Conservation (phyloP, 2,888 invertebrate species). For the Xylota segnis region DNA sequence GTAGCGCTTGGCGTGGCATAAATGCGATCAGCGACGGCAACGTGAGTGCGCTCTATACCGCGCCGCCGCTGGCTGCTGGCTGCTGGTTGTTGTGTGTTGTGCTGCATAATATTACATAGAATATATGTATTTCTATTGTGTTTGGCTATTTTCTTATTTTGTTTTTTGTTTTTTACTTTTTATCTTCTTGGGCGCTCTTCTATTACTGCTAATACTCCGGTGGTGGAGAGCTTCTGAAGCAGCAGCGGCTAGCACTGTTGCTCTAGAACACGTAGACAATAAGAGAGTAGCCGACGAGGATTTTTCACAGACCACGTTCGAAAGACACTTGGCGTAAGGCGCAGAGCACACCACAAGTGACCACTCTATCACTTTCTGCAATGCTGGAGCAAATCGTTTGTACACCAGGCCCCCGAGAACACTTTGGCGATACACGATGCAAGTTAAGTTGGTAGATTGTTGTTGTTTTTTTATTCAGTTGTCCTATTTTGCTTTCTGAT, state of each 20-base stretch:
- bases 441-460: background rate
- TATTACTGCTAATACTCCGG: conserved; percentile 1
- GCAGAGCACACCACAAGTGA: conserved; percentile 60
- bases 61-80: background rate
- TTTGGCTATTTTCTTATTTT: conserved; percentile 23
- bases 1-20: background rate
- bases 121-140: conserved; percentile 73
- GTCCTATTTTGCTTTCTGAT: background rate
- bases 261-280: conserved; percentile 48
- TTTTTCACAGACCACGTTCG: conserved; percentile 10
- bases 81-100: background rate
- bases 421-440: conserved; percentile 20
- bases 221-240: conserved; percentile 23
- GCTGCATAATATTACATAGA: conserved; percentile 65
- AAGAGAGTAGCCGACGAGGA: conserved; percentile 27
- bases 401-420: conserved; percentile 33
- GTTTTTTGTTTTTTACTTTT: conserved; percentile 1
- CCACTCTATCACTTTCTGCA: conserved; percentile 64
- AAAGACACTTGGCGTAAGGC: conserved; percentile 40
- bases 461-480: background rate
- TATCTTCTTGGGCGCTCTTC: background rate
- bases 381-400: conserved; percentile 57
- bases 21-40: conserved; percentile 32
- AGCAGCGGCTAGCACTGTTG: conserved; percentile 13
- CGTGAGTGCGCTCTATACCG: conserved; percentile 19